Conservation (phyloP, 1,140 invertebrate genomes). For the Drosophila auraria region DNA sequence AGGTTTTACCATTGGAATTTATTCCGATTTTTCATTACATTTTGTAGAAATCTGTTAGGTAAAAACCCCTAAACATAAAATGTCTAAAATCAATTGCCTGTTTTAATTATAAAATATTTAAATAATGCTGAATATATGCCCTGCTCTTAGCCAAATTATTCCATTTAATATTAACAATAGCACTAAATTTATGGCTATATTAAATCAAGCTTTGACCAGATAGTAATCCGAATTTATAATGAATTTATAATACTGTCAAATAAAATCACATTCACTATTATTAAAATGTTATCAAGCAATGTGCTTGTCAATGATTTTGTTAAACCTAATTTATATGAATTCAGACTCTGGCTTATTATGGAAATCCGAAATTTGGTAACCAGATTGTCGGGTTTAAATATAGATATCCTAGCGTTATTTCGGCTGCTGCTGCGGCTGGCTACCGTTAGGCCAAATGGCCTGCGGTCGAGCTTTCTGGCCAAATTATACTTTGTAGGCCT, state of each 20-base stretch:
- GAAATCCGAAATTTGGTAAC: constrained; percentile 17
- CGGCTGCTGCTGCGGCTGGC: constrained; percentile 7
- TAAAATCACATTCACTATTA: constrained; percentile 39
- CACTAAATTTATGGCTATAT: constrained; percentile 8
- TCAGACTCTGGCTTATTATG: constrained; percentile 22
- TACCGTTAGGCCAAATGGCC: constrained; percentile 36
- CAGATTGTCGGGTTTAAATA: constrained; percentile 30
- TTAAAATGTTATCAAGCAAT: constrained; percentile 37
- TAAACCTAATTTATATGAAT: constrained; percentile 44
- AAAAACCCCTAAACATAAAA: neutral
- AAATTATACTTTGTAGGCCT: constrained; percentile 49
- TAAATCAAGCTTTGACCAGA: constrained; percentile 18
- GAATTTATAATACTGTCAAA: constrained; percentile 16
- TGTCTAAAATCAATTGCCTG: neutral
- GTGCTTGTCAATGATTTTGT: constrained; percentile 38
- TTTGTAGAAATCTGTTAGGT: neutral
- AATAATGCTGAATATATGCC: neutral
- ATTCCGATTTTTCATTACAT: neutral
- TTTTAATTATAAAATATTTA: neutral
- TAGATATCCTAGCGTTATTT: constrained; percentile 12
- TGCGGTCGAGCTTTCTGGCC: constrained; percentile 8
- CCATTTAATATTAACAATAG: neutral
- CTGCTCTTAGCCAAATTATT: neutral
- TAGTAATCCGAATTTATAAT: constrained; percentile 33
- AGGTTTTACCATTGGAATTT: neutral